phyloP scores from a whole-genome alignment of 2,888 invertebrate species.

The Torymus texanus region DNA sequence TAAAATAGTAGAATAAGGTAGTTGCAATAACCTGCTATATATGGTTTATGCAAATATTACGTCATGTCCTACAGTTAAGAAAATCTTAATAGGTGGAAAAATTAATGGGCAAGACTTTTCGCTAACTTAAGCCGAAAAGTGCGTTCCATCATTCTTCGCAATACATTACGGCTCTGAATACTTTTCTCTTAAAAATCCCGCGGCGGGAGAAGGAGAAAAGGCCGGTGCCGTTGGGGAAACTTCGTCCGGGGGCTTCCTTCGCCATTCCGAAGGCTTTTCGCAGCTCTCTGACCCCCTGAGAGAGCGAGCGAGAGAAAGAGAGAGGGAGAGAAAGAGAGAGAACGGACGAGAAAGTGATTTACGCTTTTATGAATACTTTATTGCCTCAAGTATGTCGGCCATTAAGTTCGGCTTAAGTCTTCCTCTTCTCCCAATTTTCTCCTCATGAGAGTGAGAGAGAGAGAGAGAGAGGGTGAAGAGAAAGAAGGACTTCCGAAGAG shows the following conservation, averaged over 20 bases:
- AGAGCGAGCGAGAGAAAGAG: too few species aligned
- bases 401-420: constrained; percentile 5
- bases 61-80: too few species aligned
- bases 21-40: too few species aligned
- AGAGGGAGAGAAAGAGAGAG: not conserved
- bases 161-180: not conserved
- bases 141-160: not conserved
- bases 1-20: too few species aligned
- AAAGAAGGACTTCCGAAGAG: not conserved
- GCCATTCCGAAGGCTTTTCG: not conserved
- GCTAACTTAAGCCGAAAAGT: not conserved
- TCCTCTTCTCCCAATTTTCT: not conserved
- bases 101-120: constrained; percentile 1
- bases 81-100: too few species aligned
- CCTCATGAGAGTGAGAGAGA: too few species aligned
- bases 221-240: too few species aligned
- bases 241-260: not conserved
- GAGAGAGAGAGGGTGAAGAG: not conserved
- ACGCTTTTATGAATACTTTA: constrained; percentile 20
- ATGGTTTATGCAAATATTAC: too few species aligned
- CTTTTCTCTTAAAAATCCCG: constrained; percentile 11
- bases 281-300: too few species aligned
- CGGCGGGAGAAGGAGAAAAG: too few species aligned
- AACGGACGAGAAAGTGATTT: constrained; percentile 17
- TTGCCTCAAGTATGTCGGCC: not conserved